A percentile compares a stretch with the other conserved stretches of the same genome.
These are phyloP conservation scores for Enteromius paludinosus DNA, from an alignment of 2,797 vertebrate genomes.

Conservation along the genomic window DNA sequence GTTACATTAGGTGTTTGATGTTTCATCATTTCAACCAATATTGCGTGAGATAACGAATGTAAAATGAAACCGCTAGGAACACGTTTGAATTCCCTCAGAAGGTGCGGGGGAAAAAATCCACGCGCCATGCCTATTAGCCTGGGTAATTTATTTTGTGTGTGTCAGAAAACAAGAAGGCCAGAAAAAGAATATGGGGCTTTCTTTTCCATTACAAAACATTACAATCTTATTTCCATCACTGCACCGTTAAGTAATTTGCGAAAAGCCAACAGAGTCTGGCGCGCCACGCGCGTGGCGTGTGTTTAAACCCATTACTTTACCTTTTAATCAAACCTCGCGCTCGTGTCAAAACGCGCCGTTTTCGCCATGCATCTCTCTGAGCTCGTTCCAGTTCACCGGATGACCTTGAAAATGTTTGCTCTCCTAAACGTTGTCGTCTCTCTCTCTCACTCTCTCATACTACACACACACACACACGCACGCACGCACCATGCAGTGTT, in stretches of 20 bases:
- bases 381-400: conserved; percentile 92
- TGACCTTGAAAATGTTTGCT: conserved; percentile 99
- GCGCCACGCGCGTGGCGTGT: conserved; percentile 90
- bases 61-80: conserved; percentile 59
- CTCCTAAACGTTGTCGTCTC: conserved; percentile 86
- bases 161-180: conserved; percentile 77
- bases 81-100: conserved; percentile 60
- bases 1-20: conserved; percentile 68
- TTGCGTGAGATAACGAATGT: conserved; percentile 66
- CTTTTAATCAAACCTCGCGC: conserved; percentile 96
- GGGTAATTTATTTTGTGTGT: conserved; percentile 76
- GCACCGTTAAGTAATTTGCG: conserved; percentile 89
- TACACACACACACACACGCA: no score
- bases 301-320: conserved; percentile 99
- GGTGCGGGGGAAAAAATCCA: conserved; percentile 50
- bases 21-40: conserved; percentile 71
- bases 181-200: conserved; percentile 71
- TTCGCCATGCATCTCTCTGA: conserved; percentile 89
- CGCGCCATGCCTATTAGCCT: conserved; percentile 71
- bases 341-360: conserved; percentile 95
- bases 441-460: not conserved
- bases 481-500: not conserved
- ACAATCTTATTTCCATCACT: conserved; percentile 86
- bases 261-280: conserved; percentile 90
- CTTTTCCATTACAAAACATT: conserved; percentile 82